These are phyloP conservation scores for Cheilosia variabilis DNA, from an alignment of 2,888 invertebrate genomes.

Conservation along the genomic window DNA sequence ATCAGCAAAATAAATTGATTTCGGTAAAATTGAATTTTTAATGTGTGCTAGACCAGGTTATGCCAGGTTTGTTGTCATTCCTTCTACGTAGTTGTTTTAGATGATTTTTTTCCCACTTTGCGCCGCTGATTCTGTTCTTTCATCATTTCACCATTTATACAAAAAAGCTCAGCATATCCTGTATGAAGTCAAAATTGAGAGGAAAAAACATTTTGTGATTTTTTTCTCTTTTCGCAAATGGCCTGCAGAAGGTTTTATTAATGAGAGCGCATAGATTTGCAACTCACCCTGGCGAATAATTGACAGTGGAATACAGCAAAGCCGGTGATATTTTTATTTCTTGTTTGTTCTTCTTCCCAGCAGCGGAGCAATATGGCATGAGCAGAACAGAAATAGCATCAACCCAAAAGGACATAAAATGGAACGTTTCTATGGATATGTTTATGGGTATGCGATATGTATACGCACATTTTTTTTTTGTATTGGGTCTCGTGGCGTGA, in stretches of 20 bases:
- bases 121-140: neutral
- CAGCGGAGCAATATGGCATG: neutral
- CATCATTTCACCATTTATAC: neutral
- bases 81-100: neutral
- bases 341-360: neutral
- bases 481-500: too few relatives aligned
- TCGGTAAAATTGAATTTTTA: constrained; percentile 27
- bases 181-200: neutral
- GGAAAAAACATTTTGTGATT: neutral
- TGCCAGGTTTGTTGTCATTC: neutral
- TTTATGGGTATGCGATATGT: neutral
- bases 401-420: neutral
- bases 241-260: constrained; percentile 12
- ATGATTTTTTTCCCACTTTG: neutral
- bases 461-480: neutral
- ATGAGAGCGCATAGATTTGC: constrained; percentile 20
- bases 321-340: constrained; percentile 10
- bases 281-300: constrained; percentile 14
- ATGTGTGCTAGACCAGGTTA: constrained; percentile 3
- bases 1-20: constrained; percentile 29
- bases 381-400: neutral
- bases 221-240: neutral
- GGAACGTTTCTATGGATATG: neutral
- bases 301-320: constrained; percentile 9
- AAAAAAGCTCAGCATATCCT: constrained; percentile 1